Evolutionary conservation across 2,797 vertebrate genomes (phyloP).

Genomic region (Thunnus albacares): DNA sequence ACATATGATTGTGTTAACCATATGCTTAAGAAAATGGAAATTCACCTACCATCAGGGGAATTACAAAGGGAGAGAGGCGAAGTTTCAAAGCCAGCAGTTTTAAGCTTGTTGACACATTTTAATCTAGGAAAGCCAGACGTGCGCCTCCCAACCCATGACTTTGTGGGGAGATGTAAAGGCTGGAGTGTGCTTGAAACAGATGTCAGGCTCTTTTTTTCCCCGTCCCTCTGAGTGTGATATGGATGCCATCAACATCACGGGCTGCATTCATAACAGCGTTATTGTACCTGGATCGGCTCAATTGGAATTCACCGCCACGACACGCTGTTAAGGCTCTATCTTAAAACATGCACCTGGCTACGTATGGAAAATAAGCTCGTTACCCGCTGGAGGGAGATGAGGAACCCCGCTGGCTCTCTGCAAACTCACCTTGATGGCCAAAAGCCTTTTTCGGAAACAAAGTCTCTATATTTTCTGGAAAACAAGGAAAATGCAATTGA

Average conservation of each 20-base stretch:
- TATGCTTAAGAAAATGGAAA: slow-evolving; percentile 80
- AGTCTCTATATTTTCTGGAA: slow-evolving; percentile 67
- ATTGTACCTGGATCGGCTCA: slow-evolving; percentile 75
- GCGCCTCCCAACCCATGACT: slow-evolving; percentile 77
- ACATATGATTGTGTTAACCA: slow-evolving; percentile 67
- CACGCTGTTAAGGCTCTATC: slow-evolving; percentile 82
- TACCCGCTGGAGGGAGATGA: slow-evolving; percentile 78
- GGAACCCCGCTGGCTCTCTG: slow-evolving; percentile 77
- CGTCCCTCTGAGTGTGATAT: slow-evolving; percentile 78
- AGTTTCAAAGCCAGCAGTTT: slow-evolving; percentile 79
- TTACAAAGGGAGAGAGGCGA: slow-evolving; percentile 70
- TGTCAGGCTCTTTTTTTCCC: slow-evolving; percentile 65
- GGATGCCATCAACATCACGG: slow-evolving; percentile 79
- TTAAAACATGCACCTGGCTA: slow-evolving; percentile 88
- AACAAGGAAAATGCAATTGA: slow-evolving; percentile 79
- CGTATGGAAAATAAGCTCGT: slow-evolving; percentile 80
- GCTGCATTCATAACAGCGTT: slow-evolving; percentile 79
- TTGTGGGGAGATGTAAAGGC: slow-evolving; percentile 79
- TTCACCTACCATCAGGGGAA: slow-evolving; percentile 74
- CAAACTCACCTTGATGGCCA: slow-evolving; percentile 79
- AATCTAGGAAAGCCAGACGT: slow-evolving; percentile 82
- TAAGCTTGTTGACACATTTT: slow-evolving; percentile 85
- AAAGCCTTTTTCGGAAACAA: slow-evolving; percentile 65
- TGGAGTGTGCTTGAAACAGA: slow-evolving; percentile 82
- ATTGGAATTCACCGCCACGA: slow-evolving; percentile 78